Conservation (phyloP, 2,113 vertebrate genomes). For the Laticauda laticaudata region DNA sequence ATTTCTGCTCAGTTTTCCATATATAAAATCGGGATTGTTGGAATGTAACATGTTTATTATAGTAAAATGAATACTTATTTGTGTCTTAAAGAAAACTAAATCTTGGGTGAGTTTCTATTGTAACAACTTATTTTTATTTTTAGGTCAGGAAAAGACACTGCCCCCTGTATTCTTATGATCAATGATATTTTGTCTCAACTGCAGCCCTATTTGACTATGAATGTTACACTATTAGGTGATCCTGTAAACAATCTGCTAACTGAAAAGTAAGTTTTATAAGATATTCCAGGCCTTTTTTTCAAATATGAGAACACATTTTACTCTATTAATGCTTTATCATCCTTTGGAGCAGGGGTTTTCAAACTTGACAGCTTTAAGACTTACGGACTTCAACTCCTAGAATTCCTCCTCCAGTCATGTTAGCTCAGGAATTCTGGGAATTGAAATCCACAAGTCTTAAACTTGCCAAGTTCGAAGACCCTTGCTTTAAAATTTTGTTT, state of each 20-base stretch:
- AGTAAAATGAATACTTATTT: background rate
- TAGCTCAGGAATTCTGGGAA: too few relatives aligned
- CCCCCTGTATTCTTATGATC: conserved; percentile 36
- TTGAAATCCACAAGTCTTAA: too few relatives aligned
- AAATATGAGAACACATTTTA: background rate
- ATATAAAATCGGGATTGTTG: background rate
- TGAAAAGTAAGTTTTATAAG: conserved; percentile 57
- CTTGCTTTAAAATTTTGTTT: background rate
- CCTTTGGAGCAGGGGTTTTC: background rate
- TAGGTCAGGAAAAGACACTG: conserved; percentile 52
- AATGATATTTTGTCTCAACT: conserved; percentile 48
- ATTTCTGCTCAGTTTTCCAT: background rate
- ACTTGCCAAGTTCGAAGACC: too few relatives aligned
- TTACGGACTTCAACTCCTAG: too few relatives aligned
- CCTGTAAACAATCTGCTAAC: conserved; percentile 2
- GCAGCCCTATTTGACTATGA: conserved; percentile 25
- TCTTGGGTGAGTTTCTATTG: background rate
- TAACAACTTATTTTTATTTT: conserved; percentile 33
- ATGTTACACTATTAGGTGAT: background rate
- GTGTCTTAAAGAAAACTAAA: background rate
- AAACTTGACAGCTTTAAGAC: too few relatives aligned
- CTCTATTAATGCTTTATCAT: background rate
- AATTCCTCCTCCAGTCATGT: too few relatives aligned
- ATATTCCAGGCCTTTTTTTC: accelerated
- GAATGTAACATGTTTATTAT: background rate